phyloP scores from a whole-genome alignment of 2,797 vertebrate genomes.

The Gadopsis bispinosus region DNA sequence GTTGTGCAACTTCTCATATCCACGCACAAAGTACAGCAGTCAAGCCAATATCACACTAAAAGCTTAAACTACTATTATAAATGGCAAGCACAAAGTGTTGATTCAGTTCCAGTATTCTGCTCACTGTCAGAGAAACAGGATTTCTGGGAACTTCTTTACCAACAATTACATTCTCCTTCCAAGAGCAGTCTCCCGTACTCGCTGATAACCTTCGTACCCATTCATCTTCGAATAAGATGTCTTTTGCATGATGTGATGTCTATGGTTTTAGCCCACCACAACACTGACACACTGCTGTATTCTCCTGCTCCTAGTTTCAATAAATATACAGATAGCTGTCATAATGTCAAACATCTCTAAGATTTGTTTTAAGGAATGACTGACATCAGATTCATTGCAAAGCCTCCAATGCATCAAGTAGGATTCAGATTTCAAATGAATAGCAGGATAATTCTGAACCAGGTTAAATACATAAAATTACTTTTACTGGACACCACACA shows the following conservation, averaged over 20 bases:
- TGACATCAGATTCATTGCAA: neutral
- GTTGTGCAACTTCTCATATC: conserved; percentile 61
- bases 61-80: conserved; percentile 62
- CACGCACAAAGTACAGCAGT: conserved; percentile 40
- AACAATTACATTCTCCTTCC: conserved; percentile 60
- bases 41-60: conserved; percentile 60
- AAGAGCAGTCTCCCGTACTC: conserved; percentile 46
- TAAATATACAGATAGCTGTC: conserved; percentile 29
- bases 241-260: conserved; percentile 58
- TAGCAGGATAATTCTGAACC: neutral
- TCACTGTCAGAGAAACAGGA: conserved; percentile 63
- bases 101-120: conserved; percentile 68
- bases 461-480: neutral
- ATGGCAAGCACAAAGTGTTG: conserved; percentile 64
- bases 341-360: neutral
- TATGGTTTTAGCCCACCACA: conserved; percentile 31
- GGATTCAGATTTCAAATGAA: conserved; percentile 1
- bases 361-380: neutral
- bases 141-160: conserved; percentile 73
- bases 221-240: conserved; percentile 50
- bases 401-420: neutral
- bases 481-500: neutral
- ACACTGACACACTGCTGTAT: conserved; percentile 18
- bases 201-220: conserved; percentile 58
- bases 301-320: conserved; percentile 47